Evolutionary conservation across 2,113 vertebrate species (phyloP).

Genomic region (Chunga burmeisteri): DNA sequence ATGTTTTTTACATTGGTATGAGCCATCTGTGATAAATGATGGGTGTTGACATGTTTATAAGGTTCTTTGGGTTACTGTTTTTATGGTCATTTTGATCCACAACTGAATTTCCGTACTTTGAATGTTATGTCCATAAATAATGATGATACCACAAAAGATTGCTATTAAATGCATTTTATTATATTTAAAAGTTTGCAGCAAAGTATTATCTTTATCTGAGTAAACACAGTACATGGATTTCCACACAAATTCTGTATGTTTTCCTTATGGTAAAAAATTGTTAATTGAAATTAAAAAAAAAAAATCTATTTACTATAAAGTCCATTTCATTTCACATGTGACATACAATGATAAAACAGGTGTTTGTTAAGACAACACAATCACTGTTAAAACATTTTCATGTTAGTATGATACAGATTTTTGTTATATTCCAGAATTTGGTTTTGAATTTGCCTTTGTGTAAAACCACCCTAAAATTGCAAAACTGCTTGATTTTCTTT

Average conservation of each 20-base stretch:
- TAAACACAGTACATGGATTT: conserved; percentile 56
- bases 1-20: conserved; percentile 72
- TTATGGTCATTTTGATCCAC: conserved; percentile 60
- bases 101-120: conserved; percentile 59
- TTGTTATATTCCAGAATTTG: conserved; percentile 19
- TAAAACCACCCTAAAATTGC: conserved; percentile 1
- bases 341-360: conserved; percentile 28
- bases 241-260: conserved; percentile 52
- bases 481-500: background rate
- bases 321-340: conserved; percentile 61
- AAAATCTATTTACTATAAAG: conserved; percentile 49
- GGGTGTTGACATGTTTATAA: conserved; percentile 69
- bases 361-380: conserved; percentile 10
- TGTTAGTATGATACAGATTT: conserved; percentile 10
- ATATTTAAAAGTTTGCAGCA: conserved; percentile 51
- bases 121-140: conserved; percentile 51
- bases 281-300: conserved; percentile 44
- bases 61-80: conserved; percentile 64
- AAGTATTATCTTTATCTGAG: conserved; percentile 67
- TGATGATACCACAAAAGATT: conserved; percentile 41
- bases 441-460: background rate
- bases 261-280: conserved; percentile 30
- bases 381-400: conserved; percentile 48
- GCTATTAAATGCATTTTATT: conserved; percentile 63
- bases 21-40: conserved; percentile 65